phyloP scores from a whole-genome alignment of 92 coral and sea anemone genomes.

The Paramuricea clavata region DNA sequence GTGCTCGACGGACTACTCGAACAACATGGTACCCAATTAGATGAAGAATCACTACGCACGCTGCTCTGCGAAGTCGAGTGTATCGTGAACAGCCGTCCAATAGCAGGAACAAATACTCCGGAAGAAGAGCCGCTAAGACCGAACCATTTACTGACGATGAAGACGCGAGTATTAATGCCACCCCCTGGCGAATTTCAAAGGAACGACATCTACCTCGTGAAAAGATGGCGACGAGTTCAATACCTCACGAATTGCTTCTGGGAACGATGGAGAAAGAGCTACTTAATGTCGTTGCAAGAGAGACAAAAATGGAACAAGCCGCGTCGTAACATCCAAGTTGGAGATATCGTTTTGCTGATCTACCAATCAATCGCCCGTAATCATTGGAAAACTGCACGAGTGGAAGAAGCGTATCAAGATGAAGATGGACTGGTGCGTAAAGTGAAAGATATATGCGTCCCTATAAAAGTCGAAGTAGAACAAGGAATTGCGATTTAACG shows the following conservation, averaged over 20 bases:
- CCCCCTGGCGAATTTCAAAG: slow-evolving; percentile 6
- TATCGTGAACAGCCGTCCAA: slow-evolving; percentile 16
- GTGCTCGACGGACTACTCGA: slow-evolving; percentile 12
- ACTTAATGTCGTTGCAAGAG: too few species aligned
- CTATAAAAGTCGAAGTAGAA: too few species aligned
- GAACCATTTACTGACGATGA: neutral
- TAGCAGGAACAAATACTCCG: neutral
- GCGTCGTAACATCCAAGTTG: too few species aligned
- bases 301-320: too few species aligned
- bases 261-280: neutral
- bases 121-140: neutral
- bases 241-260: neutral
- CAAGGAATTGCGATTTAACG: too few species aligned
- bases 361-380: neutral
- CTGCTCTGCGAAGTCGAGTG: slow-evolving; percentile 4
- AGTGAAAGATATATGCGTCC: too few species aligned
- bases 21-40: neutral
- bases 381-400: neutral
- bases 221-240: too few species aligned
- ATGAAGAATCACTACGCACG: slow-evolving; percentile 16
- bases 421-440: too few species aligned
- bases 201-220: neutral
- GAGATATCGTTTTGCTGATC: neutral
- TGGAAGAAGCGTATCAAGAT: neutral
- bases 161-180: neutral